Base-by-base conservation (phyloP, 2,888 invertebrate genomes). In the Nymphalis polychloros region DNA sequence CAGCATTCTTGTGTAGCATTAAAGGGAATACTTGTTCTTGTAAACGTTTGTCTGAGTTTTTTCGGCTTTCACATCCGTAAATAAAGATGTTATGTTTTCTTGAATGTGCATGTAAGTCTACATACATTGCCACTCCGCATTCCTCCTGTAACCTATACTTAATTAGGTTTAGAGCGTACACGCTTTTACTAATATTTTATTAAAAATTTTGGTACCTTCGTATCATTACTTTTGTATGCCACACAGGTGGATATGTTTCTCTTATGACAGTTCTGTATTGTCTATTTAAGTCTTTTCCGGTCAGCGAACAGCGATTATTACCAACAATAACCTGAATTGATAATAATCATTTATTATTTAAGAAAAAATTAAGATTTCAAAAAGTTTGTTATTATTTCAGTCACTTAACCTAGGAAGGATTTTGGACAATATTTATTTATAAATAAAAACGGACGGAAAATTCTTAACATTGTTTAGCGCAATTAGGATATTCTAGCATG, bases 31-130 rank as follows among this genome's bases (percentile, higher is more conserved):
- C 96, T 93, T 98, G 97, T 84, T 98, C 98, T 73, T 96, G 95
- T 63, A 98, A 93, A 79, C 96, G 95, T 83, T 95, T 95, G 62
- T 97, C 96, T 19, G 95, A 94, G 76, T 95, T 95, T 79, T 96
- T 94, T 79, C 96, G 94, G 87, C 96, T 97, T 92, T 97, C 97
- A 89, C 99, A 99, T 76, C 99, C 99, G 84, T 98, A 99, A 81
- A 98, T 96, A 87, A 99, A 99, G 80, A 98, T 96, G 86, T 99
- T 99, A 89, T 98, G 97, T 85, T 96, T 96, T 74, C 98, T 94
- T 31, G 98, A 98, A 92, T 99, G 99, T 48, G 98, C 98, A 86
- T 98, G 98, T 79, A 98, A 94, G 90, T 98, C 98, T 85, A 98
- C 96, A 85, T 97, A 98, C 94, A 98, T 95, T 61, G 96, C 96